Evolutionary conservation across 2,113 vertebrate species (phyloP), one percentile per base, ranked within the genome.

Genomic region (Anser cygnoides): DNA sequence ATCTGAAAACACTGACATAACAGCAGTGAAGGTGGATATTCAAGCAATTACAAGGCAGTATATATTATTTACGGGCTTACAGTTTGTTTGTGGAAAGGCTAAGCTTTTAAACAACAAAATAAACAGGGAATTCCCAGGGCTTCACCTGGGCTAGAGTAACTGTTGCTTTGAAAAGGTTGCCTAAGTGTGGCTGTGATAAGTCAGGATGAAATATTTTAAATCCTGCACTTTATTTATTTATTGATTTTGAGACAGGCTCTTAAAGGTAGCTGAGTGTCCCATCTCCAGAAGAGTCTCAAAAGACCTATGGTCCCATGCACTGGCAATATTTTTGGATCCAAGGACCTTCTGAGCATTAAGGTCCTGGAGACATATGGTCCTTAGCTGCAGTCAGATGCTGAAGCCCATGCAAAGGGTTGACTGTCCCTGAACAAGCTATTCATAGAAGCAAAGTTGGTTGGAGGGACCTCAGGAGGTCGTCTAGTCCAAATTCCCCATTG

Each of bases 401-500:
- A 81, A 89, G 58, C 35, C 29, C 65, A 16, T 0, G 33, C 5
- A 75, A 84, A 89, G 57, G 10, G 3, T 57, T 87, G 35, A 28
- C 13, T 89, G 10, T 92, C 12, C 62, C 54, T 74, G 16, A 41
- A 76, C n/a, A 92, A 83, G 8, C 19, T 94, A 88, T 88, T 77
- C 59, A 92, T 93, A 95, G 81, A 78, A 82, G 49, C n/a, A 37
- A 71, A 89, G 1, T 22, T 93, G 77, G 29, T 63, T 96, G 93
- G 91, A 95, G 77, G 80, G 54, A 41, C 87, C 93, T 97, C 91
- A 96, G 84, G 57, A 66, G 43, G 73, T 28, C 1, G 13, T 95
- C 87, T 76, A 28, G 74, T 73, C 77, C 91, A 85, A 95, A 95
- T 86, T 93, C 81, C 80, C 81, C 26, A 25, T 33, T 85, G 58